These are phyloP conservation scores for Brachyopa scutellaris DNA, from an alignment of 2,888 invertebrate species.

Conservation along the genomic window DNA sequence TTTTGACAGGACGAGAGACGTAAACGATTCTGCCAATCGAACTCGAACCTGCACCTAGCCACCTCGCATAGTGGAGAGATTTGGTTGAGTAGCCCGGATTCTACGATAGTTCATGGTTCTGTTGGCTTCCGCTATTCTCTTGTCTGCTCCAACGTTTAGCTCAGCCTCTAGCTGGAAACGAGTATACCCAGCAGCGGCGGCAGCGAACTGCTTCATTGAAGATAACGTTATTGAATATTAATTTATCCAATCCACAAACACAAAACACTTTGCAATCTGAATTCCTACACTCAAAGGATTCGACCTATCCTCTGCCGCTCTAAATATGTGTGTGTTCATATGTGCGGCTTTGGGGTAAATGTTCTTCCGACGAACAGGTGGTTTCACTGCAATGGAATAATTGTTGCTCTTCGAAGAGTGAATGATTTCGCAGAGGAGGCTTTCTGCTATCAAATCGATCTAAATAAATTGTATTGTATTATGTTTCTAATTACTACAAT, in stretches of 20 bases:
- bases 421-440: neutral
- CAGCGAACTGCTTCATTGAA: slow-evolving; percentile 33
- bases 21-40: slow-evolving; percentile 59
- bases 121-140: neutral
- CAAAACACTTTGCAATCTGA: slow-evolving; percentile 56
- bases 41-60: slow-evolving; percentile 22
- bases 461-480: slow-evolving; percentile 7
- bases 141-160: slow-evolving; percentile 4
- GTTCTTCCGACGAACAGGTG: slow-evolving; percentile 47
- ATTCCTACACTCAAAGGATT: slow-evolving; percentile 31
- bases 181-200: slow-evolving; percentile 13
- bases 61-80: neutral
- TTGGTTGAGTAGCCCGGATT: neutral
- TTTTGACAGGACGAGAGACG: slow-evolving; percentile 61
- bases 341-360: neutral
- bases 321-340: no score
- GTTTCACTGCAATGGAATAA: slow-evolving; percentile 27
- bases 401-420: slow-evolving; percentile 3
- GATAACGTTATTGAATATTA: slow-evolving; percentile 68
- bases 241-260: slow-evolving; percentile 67
- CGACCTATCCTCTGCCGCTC: slow-evolving; percentile 12
- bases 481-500: slow-evolving; percentile 10
- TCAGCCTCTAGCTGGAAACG: slow-evolving; percentile 41
- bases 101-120: neutral
- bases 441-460: slow-evolving; percentile 1